phyloP scores from a whole-genome alignment of 1,140 invertebrate species.

The Drosophila obscura region DNA sequence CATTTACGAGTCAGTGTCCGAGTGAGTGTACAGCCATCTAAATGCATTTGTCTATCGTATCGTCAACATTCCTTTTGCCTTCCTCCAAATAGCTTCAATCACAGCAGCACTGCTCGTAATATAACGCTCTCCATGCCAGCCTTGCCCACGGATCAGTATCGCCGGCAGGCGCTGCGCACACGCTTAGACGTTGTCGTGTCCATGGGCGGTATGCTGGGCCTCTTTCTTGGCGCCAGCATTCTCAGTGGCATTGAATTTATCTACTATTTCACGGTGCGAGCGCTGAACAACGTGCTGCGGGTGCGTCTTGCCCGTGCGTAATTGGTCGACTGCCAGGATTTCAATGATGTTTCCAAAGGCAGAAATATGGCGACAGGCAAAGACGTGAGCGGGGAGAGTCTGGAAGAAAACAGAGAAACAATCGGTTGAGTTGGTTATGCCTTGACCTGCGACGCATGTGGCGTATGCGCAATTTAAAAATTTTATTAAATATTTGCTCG shows the following conservation, averaged over 20 bases:
- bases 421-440: not conserved
- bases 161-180: constrained; percentile 85
- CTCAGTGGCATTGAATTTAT: constrained; percentile 85
- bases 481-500: constrained; percentile 70
- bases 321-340: constrained; percentile 29
- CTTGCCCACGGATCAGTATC: constrained; percentile 80
- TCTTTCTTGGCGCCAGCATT: constrained; percentile 85
- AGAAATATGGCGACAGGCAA: not conserved
- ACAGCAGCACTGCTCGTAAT: constrained; percentile 7
- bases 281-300: constrained; percentile 38
- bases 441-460: constrained; percentile 26
- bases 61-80: not conserved
- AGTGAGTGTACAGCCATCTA: constrained; percentile 29
- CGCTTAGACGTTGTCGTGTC: constrained; percentile 82
- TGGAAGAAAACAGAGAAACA: not conserved
- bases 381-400: not conserved
- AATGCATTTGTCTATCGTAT: not conserved
- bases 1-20: constrained; percentile 54
- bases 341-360: too few species aligned
- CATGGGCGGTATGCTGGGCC: constrained; percentile 84
- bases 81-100: constrained; percentile 6
- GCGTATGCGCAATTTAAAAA: constrained; percentile 48
- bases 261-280: constrained; percentile 83
- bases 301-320: constrained; percentile 1
- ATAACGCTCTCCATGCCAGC: constrained; percentile 58